These are phyloP conservation scores for Chloroceryle amazona DNA, from an alignment of 2,797 vertebrate species.

Conservation along the genomic window DNA sequence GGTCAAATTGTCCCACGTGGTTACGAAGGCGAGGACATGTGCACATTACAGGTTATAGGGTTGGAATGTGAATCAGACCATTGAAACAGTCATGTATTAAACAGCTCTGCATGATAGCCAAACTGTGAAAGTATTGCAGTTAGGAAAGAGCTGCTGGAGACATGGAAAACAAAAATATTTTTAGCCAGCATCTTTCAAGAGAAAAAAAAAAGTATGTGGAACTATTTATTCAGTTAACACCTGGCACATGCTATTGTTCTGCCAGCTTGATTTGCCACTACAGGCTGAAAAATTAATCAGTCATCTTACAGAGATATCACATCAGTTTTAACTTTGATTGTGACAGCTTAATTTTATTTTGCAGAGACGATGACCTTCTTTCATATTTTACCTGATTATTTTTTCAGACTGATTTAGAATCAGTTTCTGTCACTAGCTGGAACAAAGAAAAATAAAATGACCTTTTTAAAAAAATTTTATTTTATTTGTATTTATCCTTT, in stretches of 20 bases:
- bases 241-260: background rate
- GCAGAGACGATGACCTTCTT: background rate
- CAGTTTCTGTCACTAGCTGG: background rate
- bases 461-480: background rate
- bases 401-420: background rate
- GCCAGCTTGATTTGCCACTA: background rate
- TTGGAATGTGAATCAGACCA: background rate
- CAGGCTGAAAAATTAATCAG: background rate
- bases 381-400: background rate
- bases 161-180: background rate
- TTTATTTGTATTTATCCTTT: background rate
- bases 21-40: background rate
- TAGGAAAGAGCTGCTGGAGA: background rate
- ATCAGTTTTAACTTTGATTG: background rate
- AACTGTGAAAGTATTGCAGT: background rate
- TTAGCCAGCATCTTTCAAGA: background rate
- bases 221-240: background rate
- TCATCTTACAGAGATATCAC: background rate
- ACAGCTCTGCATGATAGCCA: background rate
- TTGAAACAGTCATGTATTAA: rapidly evolving
- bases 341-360: conserved; percentile 22
- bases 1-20: background rate
- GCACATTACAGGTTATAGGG: background rate
- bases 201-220: no score
- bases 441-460: background rate